Base-by-base conservation (phyloP, 2,797 vertebrate genomes). In the Peromyscus melanophrys region DNA sequence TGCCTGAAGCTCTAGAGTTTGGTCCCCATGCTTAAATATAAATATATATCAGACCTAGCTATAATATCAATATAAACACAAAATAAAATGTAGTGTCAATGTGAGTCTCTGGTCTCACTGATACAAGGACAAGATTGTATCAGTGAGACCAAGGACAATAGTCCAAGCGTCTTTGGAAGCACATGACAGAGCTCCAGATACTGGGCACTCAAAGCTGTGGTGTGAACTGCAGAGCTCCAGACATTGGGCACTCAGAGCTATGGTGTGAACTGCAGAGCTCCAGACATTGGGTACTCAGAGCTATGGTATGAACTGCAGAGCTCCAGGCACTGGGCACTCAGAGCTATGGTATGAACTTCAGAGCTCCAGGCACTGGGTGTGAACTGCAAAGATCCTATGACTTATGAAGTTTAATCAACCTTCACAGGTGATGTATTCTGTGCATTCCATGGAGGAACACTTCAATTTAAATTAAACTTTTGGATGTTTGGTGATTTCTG, bases 391-490 rank as follows among this genome's bases (percentile, higher is more conserved):
- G 96, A 85, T 98, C 95, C 98, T 98, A 92, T n/a, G 98, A 98
- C 97, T 98, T 98, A 98, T 85, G 96, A 98, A 98, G 95, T 93
- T 61, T 96, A 98, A 98, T 98, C 96, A 98, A 95, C 96, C 96
- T 98, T 98, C 97, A 98, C 96, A 98, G 98, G 98, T 98, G 97
- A 98, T 97, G 97, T 98, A 97, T 97, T 98, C 80, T 98, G 96
- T 98, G 98, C 98, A 98, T 98, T 98, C 98, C 98, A 97, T 91
- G 84, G 96, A 98, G 97, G 97, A 98, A 97, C 81, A 97, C 98
- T 98, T 98, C 96, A 98, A 97, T 98, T 98, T 98, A 98, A 98
- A 98, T 98, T 98, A 98, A 98, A 98, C 96, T 97, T 98, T 97
- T 97, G 97, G 98, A 98, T 98, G 95, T 98, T 97, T 98, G 97